Base-by-base conservation (phyloP, 2,797 vertebrate genomes). In the Lepus townsendii region DNA sequence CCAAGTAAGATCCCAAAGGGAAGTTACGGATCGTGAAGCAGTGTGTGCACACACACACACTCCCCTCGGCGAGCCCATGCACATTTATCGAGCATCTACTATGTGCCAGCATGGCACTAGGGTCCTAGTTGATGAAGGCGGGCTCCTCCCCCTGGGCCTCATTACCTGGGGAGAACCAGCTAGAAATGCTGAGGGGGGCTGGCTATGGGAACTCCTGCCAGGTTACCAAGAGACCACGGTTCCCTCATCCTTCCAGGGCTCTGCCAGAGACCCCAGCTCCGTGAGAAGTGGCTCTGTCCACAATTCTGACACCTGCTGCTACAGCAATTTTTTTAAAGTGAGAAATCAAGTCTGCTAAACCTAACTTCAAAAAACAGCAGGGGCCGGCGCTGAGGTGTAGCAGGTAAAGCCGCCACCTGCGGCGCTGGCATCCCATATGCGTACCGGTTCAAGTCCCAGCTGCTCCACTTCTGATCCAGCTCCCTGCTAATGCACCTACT, bases 341-440 rank as follows among this genome's bases (percentile, higher is more conserved):
- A 93, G 63, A 83, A 87, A 88, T 77, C 47, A 68, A 86, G 35
- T 52, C 35, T 73, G 60, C 83, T 69, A 72, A 57, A 71, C 52
- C 42, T 47, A 79, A 87, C 66, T 91, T 72, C 72, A 47, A 47
- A 47, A 47, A 47, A 47, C 42, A 47, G 9, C 42, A 47, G 42
- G 42, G 42, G 42, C 42, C 42, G 7, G 42, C 42, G 42, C 42
- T 47, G 42, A 47, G 42, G 42, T 47, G 42, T 47, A 47, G 42
- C 42, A 47, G 42, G 42, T 47, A 47, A 42, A 47, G 42, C 42
- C 9, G 42, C 42, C 42, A 47, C 42, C 42, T 47, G 42, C 9
- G 42, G 42, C 8, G 42, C 42, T 47, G 42, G 42, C 42, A 47
- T 47, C 42, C 42, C 42, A 47, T 47, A 47, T 9, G 42, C 8